Evolutionary conservation across 2,888 invertebrate species (phyloP), one percentile per base, ranked within the genome.

Genomic region (Siphlonurus alternatus): DNA sequence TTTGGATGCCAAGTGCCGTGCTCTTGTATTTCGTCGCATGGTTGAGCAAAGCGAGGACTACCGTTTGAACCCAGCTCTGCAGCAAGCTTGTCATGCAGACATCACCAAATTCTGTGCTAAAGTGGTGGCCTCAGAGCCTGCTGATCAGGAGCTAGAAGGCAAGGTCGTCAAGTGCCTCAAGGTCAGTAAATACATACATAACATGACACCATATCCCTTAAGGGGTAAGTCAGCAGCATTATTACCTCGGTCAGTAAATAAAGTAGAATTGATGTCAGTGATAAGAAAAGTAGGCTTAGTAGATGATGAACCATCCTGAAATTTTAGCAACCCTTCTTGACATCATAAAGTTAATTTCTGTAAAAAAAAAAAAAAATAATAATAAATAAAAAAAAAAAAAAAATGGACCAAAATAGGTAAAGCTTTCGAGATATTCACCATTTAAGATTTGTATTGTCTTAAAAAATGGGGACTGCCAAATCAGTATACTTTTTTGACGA

Each of bases 31-130:
- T 1, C 87, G 89, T 72, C 83, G 95, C 69, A 87, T 94, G 84
- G 87, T 92, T 68, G 91, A 93, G 74, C 92, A 92, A 75, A 91
- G 90, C 72, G 83, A 87, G 65, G 96, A 97, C 76, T 92, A 89
- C 71, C 83, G 94, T 66, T 85, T 96, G 67, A 94, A 96, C 77
- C 89, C 89, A 2, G 83, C 86, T 23, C 78, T 97, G 65, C 87
- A 89, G 73, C 83, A 83, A 70, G 84, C 88, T 18, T 97, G 97
- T 73, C 83, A 84, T 68, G 74, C 79, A 67, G 96, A 96, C 73
- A 93, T 96, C 22, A 82, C 84, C 66, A 87, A 85, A 70, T 84
- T 83, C 73, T 88, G 88, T 72, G 76, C 78, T 25, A 73, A 78
- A 67, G 78, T 83, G 69, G 65, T 69, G 1, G 69, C 71, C 23